Evolutionary conservation across 2,113 vertebrate genomes (phyloP), one percentile per base, ranked within the genome.

Genomic region (Zosterops japonicus): DNA sequence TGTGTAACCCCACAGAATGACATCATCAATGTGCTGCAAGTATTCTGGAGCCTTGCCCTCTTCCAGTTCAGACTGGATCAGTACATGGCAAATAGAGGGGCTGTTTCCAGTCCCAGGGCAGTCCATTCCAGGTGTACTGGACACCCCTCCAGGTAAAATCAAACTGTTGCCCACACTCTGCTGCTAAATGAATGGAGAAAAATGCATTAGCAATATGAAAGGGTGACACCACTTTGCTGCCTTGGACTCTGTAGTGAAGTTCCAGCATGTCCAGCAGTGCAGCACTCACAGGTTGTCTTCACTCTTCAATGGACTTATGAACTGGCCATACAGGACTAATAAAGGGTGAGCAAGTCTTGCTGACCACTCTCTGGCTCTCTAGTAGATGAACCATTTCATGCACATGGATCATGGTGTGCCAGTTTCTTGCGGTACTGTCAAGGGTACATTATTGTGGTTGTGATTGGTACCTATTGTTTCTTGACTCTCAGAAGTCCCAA

Each of bases 341-440:
- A 72, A 72, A 72, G 33, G 27, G 22, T 72, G 33, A 53, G 22
- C 1, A 1, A 53, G 28, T 33, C 33, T 55, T 21, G 49, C 22
- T 72, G 68, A 46, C 22, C 33, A 22, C 7, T 55, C 57, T 9
- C 11, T 39, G 33, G 8, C 11, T 63, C 33, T 46, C 27, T 23
- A 53, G 49, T 5, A 9, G 47, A 46, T 8, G 3, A 72, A 36
- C 8, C 17, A 72, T 18, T 10, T 63, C 39, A 39, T 11, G 22
- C 11, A 55, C 14, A 22, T 19, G 22, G 39, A 31, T 63, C n/a
- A 27, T 5, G 5, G 22, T 17, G 14, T 46, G 33, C 18, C 4
- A 1, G 33, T 83, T 29, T 61, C 31, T 25, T 53, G 47, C 0
- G 0, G 21, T 35, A 63, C 18, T 72, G 57, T 44, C 35, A 61